Evolutionary conservation across 2,888 invertebrate species (phyloP), one percentile per base, ranked within the genome.

Genomic region (Megaustenia siamemsis): DNA sequence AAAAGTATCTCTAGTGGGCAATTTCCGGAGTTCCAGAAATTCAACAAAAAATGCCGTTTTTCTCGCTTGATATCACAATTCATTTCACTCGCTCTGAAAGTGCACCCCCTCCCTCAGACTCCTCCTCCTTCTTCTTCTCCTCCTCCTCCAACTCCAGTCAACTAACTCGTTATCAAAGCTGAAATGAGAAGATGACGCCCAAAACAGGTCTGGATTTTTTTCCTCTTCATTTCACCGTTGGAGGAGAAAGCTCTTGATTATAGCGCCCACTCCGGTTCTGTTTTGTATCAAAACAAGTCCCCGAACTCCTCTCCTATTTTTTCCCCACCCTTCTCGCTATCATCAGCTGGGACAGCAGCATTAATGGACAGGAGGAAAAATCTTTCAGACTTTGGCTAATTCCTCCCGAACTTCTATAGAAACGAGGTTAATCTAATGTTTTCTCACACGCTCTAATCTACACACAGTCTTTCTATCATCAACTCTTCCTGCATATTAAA

Each of bases 271-370:
- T 53, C 21, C 24, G 43, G 21, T 15, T n/a, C 81, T 81, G 81
- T 81, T 81, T 81, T 56, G 71, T 81, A 38, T 81, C 71, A 53
- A 81, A 81, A 81, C 81, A 81, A 71, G 56, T n/a, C 63, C 32
- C 43, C 5, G 43, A 43, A 66, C 78, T 35, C 5, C 32, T 49
- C 32, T 28, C 8, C 32, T 73, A 18, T 32, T 32, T 45, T 28
- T 0, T 28, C 45, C 45, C 43, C 45, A 18, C 10, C 73, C 32
- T 49, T 56, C 56, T 40, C 1, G 63, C 78, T 32, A 63, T 40
- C 63, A 45, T 43, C 78, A n/a, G 28, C 28, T 40, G 24, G 32
- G 38, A 38, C 66, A 66, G 66, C 40, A 40, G 43, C 28, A n/a
- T 32, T 12, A 45, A 78, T 45, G 43, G 78, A 43, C 28, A 28